Evolutionary conservation across 2,888 invertebrate genomes (phyloP).

Genomic region (Arge pagana): DNA sequence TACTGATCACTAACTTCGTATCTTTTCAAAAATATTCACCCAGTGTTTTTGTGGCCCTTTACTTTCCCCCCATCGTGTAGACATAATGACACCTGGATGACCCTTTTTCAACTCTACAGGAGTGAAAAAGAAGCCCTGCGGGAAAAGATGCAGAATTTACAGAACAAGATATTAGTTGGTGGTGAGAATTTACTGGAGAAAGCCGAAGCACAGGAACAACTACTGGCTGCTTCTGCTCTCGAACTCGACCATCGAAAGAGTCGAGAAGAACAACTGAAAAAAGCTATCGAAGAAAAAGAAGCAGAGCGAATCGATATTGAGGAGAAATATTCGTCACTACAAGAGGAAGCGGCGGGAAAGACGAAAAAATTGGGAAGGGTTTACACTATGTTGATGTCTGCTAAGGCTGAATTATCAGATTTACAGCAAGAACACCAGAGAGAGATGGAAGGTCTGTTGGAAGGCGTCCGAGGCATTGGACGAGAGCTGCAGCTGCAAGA

Average conservation of each 20-base stretch:
- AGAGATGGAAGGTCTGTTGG: slow-evolving; percentile 94
- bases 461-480: slow-evolving; percentile 87
- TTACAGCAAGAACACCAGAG: slow-evolving; percentile 93
- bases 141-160: slow-evolving; percentile 85
- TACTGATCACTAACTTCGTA: neutral
- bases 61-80: no score
- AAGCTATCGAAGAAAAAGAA: slow-evolving; percentile 86
- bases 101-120: slow-evolving; percentile 51
- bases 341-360: slow-evolving; percentile 93
- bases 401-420: slow-evolving; percentile 83
- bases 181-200: slow-evolving; percentile 98
- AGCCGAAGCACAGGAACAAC: slow-evolving; percentile 88
- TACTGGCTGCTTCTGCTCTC: slow-evolving; percentile 84
- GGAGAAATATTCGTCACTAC: slow-evolving; percentile 90
- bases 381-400: slow-evolving; percentile 83
- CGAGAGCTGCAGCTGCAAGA: slow-evolving; percentile 91
- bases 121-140: slow-evolving; percentile 81
- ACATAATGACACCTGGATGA: no score
- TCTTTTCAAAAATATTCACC: slow-evolving; percentile 18
- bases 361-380: slow-evolving; percentile 91
- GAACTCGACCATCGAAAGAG: slow-evolving; percentile 79
- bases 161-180: slow-evolving; percentile 95
- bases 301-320: slow-evolving; percentile 92
- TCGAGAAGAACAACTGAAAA: slow-evolving; percentile 80
- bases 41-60: no score